These are phyloP conservation scores for Camponotus floridanus DNA, from an alignment of 1,140 invertebrate species.

Conservation along the genomic window DNA sequence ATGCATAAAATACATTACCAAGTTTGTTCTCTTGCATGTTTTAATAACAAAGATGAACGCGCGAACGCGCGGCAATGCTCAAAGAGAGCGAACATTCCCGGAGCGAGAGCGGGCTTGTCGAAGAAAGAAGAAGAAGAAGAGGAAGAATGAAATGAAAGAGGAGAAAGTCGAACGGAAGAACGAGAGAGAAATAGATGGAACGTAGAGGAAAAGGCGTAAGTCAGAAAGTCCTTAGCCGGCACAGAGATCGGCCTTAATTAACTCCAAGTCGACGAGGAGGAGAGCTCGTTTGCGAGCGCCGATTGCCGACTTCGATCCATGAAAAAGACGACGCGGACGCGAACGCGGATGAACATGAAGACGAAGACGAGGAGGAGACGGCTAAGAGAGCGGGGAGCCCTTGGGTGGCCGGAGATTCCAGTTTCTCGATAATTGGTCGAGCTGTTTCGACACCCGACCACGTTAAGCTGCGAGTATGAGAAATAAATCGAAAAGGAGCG, in stretches of 20 bases:
- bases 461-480: conserved; percentile 80
- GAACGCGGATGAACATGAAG: conserved; percentile 41
- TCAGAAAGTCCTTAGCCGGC: conserved; percentile 82
- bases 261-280: conserved; percentile 80
- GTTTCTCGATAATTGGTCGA: conserved; percentile 87
- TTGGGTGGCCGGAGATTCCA: conserved; percentile 85
- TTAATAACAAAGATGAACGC: conserved; percentile 57
- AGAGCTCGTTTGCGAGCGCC: conserved; percentile 82
- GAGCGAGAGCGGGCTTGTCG: conserved; percentile 36
- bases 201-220: conserved; percentile 76
- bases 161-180: background rate
- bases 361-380: conserved; percentile 63
- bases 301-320: conserved; percentile 56
- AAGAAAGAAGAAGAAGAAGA: conserved; percentile 42
- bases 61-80: conserved; percentile 43
- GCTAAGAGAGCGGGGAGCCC: conserved; percentile 56
- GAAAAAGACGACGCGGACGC: conserved; percentile 49
- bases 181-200: conserved; percentile 51
- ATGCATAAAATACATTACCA: conserved; percentile 40
- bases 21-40: conserved; percentile 50
- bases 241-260: conserved; percentile 85
- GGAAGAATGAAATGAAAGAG: conserved; percentile 33
- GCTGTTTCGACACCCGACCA: conserved; percentile 86
- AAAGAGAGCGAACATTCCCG: conserved; percentile 46
- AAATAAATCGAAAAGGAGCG: conserved; percentile 75